These are phyloP conservation scores for Saccopteryx leptura DNA, from an alignment of 2,113 vertebrate genomes.

Conservation along the genomic window DNA sequence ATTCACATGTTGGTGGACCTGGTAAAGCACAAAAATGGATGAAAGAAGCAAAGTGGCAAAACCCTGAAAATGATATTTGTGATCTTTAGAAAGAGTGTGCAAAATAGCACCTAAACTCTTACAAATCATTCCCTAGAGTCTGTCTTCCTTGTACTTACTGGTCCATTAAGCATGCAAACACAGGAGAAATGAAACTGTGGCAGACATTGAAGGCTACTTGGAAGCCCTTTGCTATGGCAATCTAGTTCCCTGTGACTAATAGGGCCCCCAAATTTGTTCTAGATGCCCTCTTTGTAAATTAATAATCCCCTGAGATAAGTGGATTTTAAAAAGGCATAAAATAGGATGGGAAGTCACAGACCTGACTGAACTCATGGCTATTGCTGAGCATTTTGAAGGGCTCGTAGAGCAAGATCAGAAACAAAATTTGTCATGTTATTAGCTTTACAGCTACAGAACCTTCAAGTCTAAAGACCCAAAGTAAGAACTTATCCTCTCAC, in stretches of 20 bases:
- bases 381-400: not conserved
- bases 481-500: not conserved
- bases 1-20: not conserved
- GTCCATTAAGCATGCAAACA: not conserved
- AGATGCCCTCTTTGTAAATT: not conserved
- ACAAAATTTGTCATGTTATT: not conserved
- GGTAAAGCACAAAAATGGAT: not conserved
- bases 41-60: not conserved
- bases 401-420: not conserved
- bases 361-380: not conserved
- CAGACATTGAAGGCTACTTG: not conserved
- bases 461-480: not conserved
- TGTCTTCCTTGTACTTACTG: not conserved
- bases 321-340: not conserved
- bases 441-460: not conserved
- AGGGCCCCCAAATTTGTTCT: not conserved
- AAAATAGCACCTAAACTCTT: not conserved
- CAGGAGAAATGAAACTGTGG: not conserved
- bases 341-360: not conserved
- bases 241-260: not conserved
- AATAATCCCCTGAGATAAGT: not conserved
- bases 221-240: not conserved
- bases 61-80: not conserved
- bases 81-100: not conserved
- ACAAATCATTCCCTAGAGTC: not conserved